A percentile compares a stretch with the other conserved stretches of the same genome.
Conservation (phyloP, 37 sponge, comb jelly and placozoan genomes). For the Chondrilla cf. caribensis region DNA sequence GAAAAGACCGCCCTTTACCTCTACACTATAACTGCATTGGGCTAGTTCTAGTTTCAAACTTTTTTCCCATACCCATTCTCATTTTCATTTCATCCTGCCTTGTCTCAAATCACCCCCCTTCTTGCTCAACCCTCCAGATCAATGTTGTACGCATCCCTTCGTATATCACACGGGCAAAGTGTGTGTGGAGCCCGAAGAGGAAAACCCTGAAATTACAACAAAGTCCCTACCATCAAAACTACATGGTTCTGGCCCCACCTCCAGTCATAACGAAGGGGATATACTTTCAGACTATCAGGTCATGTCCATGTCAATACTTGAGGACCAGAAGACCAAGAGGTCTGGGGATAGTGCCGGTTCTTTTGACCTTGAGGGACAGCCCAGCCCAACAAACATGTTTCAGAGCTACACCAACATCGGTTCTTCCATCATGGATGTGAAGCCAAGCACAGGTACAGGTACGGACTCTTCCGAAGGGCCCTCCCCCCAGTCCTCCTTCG, state of each 20-base stretch:
- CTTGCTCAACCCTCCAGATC: background rate
- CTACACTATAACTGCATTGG: too few species aligned
- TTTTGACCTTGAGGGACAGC: background rate
- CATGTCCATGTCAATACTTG: background rate
- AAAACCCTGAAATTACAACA: background rate
- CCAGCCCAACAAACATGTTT: background rate
- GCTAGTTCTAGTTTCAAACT: too few species aligned
- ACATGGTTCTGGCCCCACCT: background rate
- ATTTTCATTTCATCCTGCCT: too few species aligned
- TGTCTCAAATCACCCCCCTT: too few species aligned
- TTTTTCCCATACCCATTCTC: too few species aligned
- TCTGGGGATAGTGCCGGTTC: background rate
- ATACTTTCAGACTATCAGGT: constrained; percentile 5
- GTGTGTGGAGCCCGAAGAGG: constrained; percentile 23
- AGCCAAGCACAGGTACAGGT: too few species aligned
- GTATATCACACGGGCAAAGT: constrained; percentile 19
- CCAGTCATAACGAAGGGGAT: constrained; percentile 1
- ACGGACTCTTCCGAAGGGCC: background rate
- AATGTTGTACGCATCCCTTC: background rate
- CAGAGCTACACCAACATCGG: constrained; percentile 22
- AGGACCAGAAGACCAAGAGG: background rate
- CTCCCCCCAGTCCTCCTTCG: background rate
- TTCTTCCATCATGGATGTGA: background rate
- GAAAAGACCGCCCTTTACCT: too few species aligned
- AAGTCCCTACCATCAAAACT: background rate